Conservation (phyloP, 2,797 vertebrate species). For the Anguilla marmorata region DNA sequence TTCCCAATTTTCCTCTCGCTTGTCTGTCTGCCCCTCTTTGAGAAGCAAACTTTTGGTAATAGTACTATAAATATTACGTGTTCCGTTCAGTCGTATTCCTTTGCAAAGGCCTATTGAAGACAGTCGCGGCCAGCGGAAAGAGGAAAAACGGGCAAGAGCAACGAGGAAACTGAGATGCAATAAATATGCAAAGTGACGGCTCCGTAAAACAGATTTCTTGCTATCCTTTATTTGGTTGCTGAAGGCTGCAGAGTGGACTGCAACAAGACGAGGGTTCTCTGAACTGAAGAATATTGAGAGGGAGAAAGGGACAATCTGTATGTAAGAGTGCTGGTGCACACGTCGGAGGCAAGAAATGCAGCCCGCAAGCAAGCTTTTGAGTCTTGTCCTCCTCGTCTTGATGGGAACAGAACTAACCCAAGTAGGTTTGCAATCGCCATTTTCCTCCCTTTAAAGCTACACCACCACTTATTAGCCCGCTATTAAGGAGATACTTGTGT, state of each 20-base stretch:
- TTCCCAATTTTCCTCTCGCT: conserved; percentile 55
- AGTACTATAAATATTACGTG: conserved; percentile 55
- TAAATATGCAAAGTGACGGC: conserved; percentile 83
- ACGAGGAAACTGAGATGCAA: conserved; percentile 64
- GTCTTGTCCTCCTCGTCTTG: conserved; percentile 90
- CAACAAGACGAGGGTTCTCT: conserved; percentile 28
- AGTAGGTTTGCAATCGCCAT: conserved; percentile 83
- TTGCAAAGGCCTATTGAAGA: conserved; percentile 54
- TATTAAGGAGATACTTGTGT: conserved; percentile 25
- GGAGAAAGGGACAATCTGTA: conserved; percentile 71
- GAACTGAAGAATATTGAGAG: conserved; percentile 59
- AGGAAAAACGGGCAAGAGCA: conserved; percentile 31
- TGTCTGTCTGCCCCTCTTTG: conserved; percentile 65
- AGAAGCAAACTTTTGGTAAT: conserved; percentile 82
- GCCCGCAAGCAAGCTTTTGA: conserved; percentile 88
- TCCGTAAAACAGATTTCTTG: conserved; percentile 71
- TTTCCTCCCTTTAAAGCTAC: conserved; percentile 52
- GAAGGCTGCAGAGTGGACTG: conserved; percentile 59
- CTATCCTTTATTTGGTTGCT: conserved; percentile 73
- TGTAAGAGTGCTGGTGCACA: conserved; percentile 78
- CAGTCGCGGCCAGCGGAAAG: conserved; percentile 61
- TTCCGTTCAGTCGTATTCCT: conserved; percentile 48
- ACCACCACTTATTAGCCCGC: conserved; percentile 51
- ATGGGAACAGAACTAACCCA: conserved; percentile 97
- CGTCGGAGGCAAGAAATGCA: conserved; percentile 87